Evolutionary conservation across 1,140 invertebrate species (phyloP).

Genomic region (Eumeta japonica): DNA sequence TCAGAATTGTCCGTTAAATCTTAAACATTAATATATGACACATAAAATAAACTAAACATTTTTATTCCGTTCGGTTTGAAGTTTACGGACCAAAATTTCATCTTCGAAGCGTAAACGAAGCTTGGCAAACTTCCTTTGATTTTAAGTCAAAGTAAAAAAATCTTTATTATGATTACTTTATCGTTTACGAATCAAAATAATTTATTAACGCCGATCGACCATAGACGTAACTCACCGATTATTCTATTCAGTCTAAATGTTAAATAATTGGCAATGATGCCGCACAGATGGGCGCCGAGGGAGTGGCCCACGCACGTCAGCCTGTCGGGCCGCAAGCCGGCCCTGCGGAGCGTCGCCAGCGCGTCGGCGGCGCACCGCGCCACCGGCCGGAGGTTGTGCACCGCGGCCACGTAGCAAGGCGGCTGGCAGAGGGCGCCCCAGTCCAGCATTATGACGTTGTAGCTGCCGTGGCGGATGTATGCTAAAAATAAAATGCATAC

Average conservation of each 20-base stretch:
- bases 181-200: no score
- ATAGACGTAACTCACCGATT: conserved; percentile 29
- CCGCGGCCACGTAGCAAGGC: conserved; percentile 71
- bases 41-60: no score
- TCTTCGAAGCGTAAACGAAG: no score
- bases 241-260: conserved; percentile 44
- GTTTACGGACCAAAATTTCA: no score
- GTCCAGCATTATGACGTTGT: conserved; percentile 75
- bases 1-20: no score
- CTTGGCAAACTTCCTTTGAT: no score
- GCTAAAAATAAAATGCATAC: conserved; percentile 48
- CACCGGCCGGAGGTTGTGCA: conserved; percentile 69
- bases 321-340: conserved; percentile 61
- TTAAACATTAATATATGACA: no score
- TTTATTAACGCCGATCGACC: no score
- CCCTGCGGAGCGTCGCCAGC: conserved; percentile 60
- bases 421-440: conserved; percentile 67
- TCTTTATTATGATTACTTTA: no score
- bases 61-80: no score
- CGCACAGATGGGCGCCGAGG: conserved; percentile 73
- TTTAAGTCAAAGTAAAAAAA: no score
- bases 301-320: conserved; percentile 75
- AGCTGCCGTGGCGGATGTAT: conserved; percentile 67
- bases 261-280: conserved; percentile 64
- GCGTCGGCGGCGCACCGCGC: conserved; percentile 65